phyloP scores from a whole-genome alignment of 1,140 invertebrate genomes.

The Musca vetustissima region DNA sequence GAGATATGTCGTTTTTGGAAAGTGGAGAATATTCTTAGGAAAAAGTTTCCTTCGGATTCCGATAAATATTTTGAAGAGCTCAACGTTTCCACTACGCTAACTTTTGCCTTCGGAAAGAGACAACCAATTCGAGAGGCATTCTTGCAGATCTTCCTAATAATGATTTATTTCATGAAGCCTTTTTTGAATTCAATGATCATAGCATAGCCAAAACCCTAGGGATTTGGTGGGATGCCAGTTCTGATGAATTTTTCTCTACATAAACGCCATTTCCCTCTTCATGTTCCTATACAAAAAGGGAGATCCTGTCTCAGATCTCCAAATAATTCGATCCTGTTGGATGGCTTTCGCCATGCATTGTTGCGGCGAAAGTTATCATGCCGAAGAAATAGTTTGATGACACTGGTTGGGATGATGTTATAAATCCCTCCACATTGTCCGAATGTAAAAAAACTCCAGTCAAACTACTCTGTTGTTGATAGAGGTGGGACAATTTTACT shows the following conservation, averaged over 20 bases:
- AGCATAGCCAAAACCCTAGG: slow-evolving; percentile 8
- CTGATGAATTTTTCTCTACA: slow-evolving; percentile 32
- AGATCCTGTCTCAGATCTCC: slow-evolving; percentile 22
- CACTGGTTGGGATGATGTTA: slow-evolving; percentile 50
- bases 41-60: neutral
- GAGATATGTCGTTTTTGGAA: too few relatives aligned
- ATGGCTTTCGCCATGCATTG: slow-evolving; percentile 52
- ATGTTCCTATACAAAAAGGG: slow-evolving; percentile 6
- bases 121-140: too few relatives aligned
- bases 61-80: neutral
- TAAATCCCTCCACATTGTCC: slow-evolving; percentile 18
- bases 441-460: neutral
- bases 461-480: neutral
- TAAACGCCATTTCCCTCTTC: neutral
- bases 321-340: slow-evolving; percentile 53
- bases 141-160: too few relatives aligned
- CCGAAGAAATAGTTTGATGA: slow-evolving; percentile 54
- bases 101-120: too few relatives aligned
- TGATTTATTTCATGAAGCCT: neutral
- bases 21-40: neutral
- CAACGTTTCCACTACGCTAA: neutral
- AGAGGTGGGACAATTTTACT: neutral
- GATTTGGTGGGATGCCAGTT: slow-evolving; percentile 6
- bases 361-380: slow-evolving; percentile 56
- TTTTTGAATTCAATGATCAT: slow-evolving; percentile 2